These are phyloP conservation scores for Furcifer pardalis DNA, from an alignment of 2,797 vertebrate genomes.

Conservation along the genomic window DNA sequence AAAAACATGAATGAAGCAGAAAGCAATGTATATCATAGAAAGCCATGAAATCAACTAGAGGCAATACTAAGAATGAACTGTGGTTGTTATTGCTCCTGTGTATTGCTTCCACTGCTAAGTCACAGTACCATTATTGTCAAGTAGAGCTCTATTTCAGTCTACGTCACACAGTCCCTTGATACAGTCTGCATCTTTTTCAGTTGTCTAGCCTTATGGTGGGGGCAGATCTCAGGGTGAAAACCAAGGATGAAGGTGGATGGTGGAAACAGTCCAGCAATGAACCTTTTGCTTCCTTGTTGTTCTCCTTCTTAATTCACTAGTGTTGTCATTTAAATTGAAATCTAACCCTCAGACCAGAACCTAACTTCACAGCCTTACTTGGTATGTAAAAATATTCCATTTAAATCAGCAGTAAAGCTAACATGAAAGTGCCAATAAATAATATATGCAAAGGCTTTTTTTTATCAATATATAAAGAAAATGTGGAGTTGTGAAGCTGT, in stretches of 20 bases:
- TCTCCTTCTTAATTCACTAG: background rate
- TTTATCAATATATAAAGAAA: slow-evolving; percentile 81
- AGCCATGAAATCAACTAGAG: background rate
- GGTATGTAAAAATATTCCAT: slow-evolving; percentile 80
- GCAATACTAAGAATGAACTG: background rate
- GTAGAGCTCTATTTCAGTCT: background rate
- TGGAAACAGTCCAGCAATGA: slow-evolving; percentile 51
- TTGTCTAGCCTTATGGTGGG: slow-evolving; percentile 10
- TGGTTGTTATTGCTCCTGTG: background rate
- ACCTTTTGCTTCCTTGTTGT: slow-evolving; percentile 45
- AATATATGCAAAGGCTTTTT: slow-evolving; percentile 80
- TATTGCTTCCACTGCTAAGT: background rate
- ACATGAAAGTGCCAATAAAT: slow-evolving; percentile 80
- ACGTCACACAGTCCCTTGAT: slow-evolving; percentile 64
- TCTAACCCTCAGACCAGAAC: slow-evolving; percentile 70
- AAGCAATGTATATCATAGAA: background rate
- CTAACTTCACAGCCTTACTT: slow-evolving; percentile 72
- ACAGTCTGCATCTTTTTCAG: slow-evolving; percentile 56
- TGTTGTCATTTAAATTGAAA: slow-evolving; percentile 57
- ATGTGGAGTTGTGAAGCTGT: slow-evolving; percentile 76
- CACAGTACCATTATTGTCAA: background rate
- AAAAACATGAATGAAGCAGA: background rate
- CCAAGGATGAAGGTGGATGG: slow-evolving; percentile 37
- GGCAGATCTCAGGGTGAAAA: background rate
- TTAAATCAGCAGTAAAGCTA: slow-evolving; percentile 78